Evolutionary conservation across 2,888 invertebrate species (phyloP), one percentile per base, ranked within the genome.

Genomic region (Patella caerulea): DNA sequence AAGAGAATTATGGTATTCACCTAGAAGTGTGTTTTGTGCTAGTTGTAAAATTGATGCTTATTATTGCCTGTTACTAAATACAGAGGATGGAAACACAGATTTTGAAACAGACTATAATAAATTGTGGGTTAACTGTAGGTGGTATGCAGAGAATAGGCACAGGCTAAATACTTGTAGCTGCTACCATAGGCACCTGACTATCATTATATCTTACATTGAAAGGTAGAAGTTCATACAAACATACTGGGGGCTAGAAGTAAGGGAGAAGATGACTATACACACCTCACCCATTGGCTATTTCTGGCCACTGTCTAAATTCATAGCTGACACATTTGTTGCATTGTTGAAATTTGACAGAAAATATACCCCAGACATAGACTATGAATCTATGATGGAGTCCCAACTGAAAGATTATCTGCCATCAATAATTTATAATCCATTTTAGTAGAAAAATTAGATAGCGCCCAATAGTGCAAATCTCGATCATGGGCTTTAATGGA

Each of bases 91-190:
- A 45, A 45, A 45, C 45, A 45, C 45, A 45, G 45, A 45, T 45
- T 65, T 65, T 65, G 65, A 65, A 65, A 65, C 24, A 65, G 65
- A 65, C 65, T 65, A 65, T 65, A 65, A 24, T 24, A 24, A 24
- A 24, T 65, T 24, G 19, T 24, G 19, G 24, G 19, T 65, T 19
- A 65, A 65, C 65, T 24, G 65, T 65, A 65, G 65, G 65, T 65
- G 65, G 65, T 65, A 65, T 24, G 24, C 45, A 65, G 24, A 65
- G 19, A 65, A 65, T 24, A 65, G 65, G 65, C 65, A 65, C 65
- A 65, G 65, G 24, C 19, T 7, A 65, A 65, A 65, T 65, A 24
- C 65, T 24, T 65, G 24, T 19, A 65, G 24, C 65, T 24, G 12
- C 65, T 9, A 19, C 19, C 19, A 65, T 24, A 65, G 9, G 65